These are phyloP conservation scores for Platyscapa corneri DNA, from an alignment of 1,140 invertebrate genomes.

Conservation along the genomic window DNA sequence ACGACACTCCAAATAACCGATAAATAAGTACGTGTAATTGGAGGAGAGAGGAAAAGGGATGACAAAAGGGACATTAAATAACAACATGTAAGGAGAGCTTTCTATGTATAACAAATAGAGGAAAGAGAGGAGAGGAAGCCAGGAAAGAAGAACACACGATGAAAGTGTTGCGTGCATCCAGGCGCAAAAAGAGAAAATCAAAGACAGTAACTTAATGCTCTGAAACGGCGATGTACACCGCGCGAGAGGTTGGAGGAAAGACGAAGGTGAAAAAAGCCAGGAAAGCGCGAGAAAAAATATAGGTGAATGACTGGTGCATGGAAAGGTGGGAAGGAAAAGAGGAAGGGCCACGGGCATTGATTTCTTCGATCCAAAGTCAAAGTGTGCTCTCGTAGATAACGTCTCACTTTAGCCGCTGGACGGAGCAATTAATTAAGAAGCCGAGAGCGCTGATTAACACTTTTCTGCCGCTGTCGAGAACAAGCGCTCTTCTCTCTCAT, in stretches of 20 bases:
- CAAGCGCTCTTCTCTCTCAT: slow-evolving; percentile 11
- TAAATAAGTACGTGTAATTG: not conserved
- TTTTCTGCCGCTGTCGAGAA: slow-evolving; percentile 30
- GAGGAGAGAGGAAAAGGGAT: not conserved
- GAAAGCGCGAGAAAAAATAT: not conserved
- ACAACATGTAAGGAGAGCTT: too few species aligned
- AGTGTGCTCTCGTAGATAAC: slow-evolving; percentile 30
- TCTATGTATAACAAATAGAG: not conserved
- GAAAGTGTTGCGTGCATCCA: not conserved
- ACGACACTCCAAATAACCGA: not conserved
- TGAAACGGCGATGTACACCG: not conserved
- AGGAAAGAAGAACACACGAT: not conserved
- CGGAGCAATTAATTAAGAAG: slow-evolving; percentile 46
- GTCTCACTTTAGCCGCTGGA: slow-evolving; percentile 28
- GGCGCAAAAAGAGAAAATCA: slow-evolving; percentile 26
- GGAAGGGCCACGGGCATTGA: not conserved
- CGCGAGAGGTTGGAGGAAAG: not conserved
- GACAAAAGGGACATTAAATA: too few species aligned
- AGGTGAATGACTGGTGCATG: not conserved
- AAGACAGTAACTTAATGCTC: slow-evolving; percentile 38
- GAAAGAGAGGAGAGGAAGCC: not conserved
- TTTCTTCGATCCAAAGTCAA: slow-evolving; percentile 38
- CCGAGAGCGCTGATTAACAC: slow-evolving; percentile 33
- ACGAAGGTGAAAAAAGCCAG: not conserved
- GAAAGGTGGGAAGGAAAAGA: slow-evolving; percentile 6